A percentile compares a stretch with the other conserved stretches of the same genome.
Conservation (phyloP, 53 echinoderm and acorn worm species). For the Stichopus horrens region DNA sequence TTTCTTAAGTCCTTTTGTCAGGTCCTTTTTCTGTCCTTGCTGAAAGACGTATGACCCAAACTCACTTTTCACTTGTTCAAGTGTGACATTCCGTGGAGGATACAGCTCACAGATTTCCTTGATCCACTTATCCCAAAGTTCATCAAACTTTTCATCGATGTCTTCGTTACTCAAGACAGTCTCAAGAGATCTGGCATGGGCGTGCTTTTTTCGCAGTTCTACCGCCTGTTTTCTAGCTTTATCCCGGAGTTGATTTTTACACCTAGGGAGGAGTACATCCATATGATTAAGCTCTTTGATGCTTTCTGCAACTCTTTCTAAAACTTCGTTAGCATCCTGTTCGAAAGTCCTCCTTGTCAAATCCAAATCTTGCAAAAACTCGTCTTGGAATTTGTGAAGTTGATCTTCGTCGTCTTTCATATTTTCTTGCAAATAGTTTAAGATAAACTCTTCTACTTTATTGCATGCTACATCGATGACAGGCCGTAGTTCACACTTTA, state of each 20-base stretch:
- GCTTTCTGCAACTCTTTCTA: constrained; percentile 11
- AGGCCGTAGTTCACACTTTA: not conserved
- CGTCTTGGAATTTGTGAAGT: constrained; percentile 15
- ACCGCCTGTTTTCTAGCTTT: constrained; percentile 10
- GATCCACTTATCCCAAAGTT: constrained; percentile 28
- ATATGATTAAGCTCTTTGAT: constrained; percentile 17
- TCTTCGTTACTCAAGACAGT: not conserved
- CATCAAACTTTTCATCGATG: constrained; percentile 14
- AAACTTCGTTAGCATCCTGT: not conserved
- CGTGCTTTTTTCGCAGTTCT: not conserved
- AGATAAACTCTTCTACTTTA: not conserved
- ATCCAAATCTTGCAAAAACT: constrained; percentile 33
- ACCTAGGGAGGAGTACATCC: constrained; percentile 24
- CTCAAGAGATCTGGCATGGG: not conserved
- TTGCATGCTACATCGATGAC: not conserved
- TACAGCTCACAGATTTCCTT: constrained; percentile 22
- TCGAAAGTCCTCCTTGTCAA: not conserved
- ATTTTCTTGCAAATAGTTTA: constrained; percentile 7
- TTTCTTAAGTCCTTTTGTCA: constrained; percentile 12
- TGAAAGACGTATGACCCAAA: not conserved
- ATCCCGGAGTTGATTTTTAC: constrained; percentile 23
- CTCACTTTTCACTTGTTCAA: constrained; percentile 10
- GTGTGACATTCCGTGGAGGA: not conserved
- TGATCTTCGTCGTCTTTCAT: constrained; percentile 22
- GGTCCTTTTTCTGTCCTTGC: constrained; percentile 4